A percentile compares a stretch with the other conserved stretches of the same genome.
phyloP scores from a whole-genome alignment of 2,113 vertebrate species.

The Haemorhous mexicanus region DNA sequence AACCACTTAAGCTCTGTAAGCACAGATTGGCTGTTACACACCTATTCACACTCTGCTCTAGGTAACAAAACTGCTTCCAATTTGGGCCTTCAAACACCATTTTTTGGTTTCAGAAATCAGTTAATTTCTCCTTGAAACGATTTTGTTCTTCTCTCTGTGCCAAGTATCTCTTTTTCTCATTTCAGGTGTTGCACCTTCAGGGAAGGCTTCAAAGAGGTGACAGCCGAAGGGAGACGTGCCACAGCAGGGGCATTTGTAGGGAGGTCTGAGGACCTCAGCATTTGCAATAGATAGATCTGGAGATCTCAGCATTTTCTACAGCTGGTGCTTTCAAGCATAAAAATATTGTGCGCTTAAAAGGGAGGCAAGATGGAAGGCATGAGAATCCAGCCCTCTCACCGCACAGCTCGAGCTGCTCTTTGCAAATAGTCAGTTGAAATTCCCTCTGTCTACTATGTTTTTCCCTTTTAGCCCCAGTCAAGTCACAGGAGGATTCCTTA shows the following conservation, averaged over 20 bases:
- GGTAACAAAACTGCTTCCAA: not conserved
- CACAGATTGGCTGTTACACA: not conserved
- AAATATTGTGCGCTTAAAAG: not conserved
- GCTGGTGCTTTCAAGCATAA: not conserved
- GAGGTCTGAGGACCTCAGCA: not conserved
- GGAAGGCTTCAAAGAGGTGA: not conserved
- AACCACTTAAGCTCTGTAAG: not conserved
- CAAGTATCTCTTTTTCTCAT: not conserved
- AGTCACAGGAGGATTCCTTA: not conserved
- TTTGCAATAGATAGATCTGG: not conserved
- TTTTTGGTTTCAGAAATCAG: not conserved
- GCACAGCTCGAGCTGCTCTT: not conserved
- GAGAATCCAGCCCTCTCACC: not conserved
- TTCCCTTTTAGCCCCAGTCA: not conserved
- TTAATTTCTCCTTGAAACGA: not conserved
- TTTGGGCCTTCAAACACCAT: not conserved
- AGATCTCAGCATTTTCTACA: not conserved
- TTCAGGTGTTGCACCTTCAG: not conserved
- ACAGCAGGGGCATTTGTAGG: fast-evolving
- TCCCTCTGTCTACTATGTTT: not conserved
- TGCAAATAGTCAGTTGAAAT: not conserved
- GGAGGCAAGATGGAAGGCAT: not conserved
- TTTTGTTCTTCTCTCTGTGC: not conserved
- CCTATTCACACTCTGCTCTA: not conserved
- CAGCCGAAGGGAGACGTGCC: not conserved